Percentiles rank a stretch among this genome's conserved stretches.
Evolutionary conservation across 2,888 invertebrate genomes (phyloP).

Genomic region (Leucophenga montana): DNA sequence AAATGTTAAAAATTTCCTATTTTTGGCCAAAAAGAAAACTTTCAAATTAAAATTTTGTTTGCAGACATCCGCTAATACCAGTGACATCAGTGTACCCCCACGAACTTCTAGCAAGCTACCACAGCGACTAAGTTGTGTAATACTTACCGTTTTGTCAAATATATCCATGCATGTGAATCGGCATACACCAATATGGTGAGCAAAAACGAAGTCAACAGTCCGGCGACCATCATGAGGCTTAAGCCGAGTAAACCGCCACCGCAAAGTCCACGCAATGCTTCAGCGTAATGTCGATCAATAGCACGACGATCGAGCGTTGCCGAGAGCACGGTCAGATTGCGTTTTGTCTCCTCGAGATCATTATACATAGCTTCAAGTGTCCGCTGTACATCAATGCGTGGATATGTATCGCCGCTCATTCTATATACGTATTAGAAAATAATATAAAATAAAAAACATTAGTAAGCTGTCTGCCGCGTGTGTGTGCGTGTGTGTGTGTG

Average conservation of each 20-base stretch:
- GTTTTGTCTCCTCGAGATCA: conserved; percentile 71
- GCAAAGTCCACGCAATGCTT: conserved; percentile 86
- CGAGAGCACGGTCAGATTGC: conserved; percentile 73
- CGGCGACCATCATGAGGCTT: conserved; percentile 90
- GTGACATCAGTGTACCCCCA: too few relatives aligned
- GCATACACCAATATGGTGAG: conserved; percentile 94
- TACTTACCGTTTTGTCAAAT: conserved; percentile 88
- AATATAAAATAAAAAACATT: too few relatives aligned
- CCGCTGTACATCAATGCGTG: conserved; percentile 70
- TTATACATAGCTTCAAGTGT: conserved; percentile 69
- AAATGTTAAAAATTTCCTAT: too few relatives aligned
- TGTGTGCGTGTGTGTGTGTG: too few relatives aligned
- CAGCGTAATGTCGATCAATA: conserved; percentile 86
- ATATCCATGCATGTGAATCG: conserved; percentile 97
- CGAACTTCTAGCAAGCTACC: too few relatives aligned
- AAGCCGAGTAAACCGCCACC: conserved; percentile 87
- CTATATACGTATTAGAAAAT: conserved; percentile 47
- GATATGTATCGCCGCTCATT: conserved; percentile 72
- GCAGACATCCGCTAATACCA: too few relatives aligned
- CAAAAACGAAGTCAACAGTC: conserved; percentile 88
- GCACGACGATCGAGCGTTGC: conserved; percentile 87
- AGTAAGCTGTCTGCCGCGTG: too few relatives aligned
- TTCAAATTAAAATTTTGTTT: too few relatives aligned
- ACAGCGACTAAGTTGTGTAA: too few relatives aligned
- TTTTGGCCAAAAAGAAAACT: too few relatives aligned